Evolutionary conservation across 2,888 invertebrate genomes (phyloP), one percentile per base, ranked within the genome.

Genomic region (Xylota segnis): DNA sequence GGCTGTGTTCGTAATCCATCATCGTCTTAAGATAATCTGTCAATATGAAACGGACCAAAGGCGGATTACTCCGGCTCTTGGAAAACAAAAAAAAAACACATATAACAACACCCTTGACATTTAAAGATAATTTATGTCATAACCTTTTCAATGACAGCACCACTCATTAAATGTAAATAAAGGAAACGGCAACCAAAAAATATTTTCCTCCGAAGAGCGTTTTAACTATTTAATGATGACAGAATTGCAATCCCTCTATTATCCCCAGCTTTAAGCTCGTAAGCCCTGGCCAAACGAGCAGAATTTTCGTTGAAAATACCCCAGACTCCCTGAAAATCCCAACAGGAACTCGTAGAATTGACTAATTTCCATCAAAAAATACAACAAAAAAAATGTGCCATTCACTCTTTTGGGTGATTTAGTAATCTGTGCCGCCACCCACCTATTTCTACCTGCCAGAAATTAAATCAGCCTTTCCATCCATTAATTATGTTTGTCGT

Each of bases 401-500:
- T 3, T 43, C 14, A 4, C n/a, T n/a, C 9, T 40, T 40, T 14
- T n/a, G 43, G 43, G 6, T 43, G 43, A n/a, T 43, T 14, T 14
- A 50, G 23, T 23, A 23, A 50, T 50, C 18, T 16, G 9, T 37
- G 58, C 16, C 34, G 37, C 37, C 10, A 34, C 43, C 43, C 16
- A 45, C 45, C 23, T 10, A 23, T 50, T 12, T 50, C 23, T 50
- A 40, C 40, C 40, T 59, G 59, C 37, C 37, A 37, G n/a, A 58
- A 37, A 58, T 58, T 23, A 37, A 40, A 59, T 40, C 59, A 59
- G 12, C 23, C 34, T 40, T 59, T 37, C 6, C 37, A 40, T 59
- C 23, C 58, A 40, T 40, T 40, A 59, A 59, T 59, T 59, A 59
- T 59, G 3, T 23, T 18, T 37, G 37, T 37, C 58, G 18, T 37